Conservation (phyloP, 1,140 invertebrate species). For the Calephelis nemesis region DNA sequence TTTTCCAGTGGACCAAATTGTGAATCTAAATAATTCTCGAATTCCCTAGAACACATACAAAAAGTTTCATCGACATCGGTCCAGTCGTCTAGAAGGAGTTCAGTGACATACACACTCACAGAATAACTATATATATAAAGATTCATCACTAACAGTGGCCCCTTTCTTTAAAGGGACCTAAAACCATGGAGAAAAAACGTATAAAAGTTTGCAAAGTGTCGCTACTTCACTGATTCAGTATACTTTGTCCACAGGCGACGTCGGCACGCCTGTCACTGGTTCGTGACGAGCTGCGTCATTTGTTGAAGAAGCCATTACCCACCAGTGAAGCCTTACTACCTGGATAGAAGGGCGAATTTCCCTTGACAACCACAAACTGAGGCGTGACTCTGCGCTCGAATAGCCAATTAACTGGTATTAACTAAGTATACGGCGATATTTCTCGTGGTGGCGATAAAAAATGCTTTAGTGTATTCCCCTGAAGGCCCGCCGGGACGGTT, state of each 20-base stretch:
- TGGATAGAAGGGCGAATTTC: neutral
- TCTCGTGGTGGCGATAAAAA: slow-evolving; percentile 47
- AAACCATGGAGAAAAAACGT: too few species aligned
- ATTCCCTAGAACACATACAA: too few species aligned
- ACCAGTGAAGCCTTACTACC: slow-evolving; percentile 3
- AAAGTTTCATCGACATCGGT: too few species aligned
- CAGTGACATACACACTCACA: too few species aligned
- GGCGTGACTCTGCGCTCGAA: slow-evolving; percentile 58
- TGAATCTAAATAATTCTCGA: too few species aligned
- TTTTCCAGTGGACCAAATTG: too few species aligned
- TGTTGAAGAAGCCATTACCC: slow-evolving; percentile 35
- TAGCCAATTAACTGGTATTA: slow-evolving; percentile 61
- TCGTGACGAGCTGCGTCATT: slow-evolving; percentile 42
- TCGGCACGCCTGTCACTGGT: slow-evolving; percentile 28
- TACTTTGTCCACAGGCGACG: slow-evolving; percentile 5
- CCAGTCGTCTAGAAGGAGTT: too few species aligned
- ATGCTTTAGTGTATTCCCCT: slow-evolving; percentile 32
- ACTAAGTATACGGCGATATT: slow-evolving; percentile 50
- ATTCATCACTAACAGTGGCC: too few species aligned
- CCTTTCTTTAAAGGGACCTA: too few species aligned
- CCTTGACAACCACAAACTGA: slow-evolving; percentile 22
- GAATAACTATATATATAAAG: too few species aligned
- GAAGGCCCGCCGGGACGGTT: slow-evolving; percentile 29
- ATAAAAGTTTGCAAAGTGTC: neutral
- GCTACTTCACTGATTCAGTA: neutral